These are phyloP conservation scores for Sebastes cheni DNA, from an alignment of 2,797 vertebrate species.

Conservation along the genomic window DNA sequence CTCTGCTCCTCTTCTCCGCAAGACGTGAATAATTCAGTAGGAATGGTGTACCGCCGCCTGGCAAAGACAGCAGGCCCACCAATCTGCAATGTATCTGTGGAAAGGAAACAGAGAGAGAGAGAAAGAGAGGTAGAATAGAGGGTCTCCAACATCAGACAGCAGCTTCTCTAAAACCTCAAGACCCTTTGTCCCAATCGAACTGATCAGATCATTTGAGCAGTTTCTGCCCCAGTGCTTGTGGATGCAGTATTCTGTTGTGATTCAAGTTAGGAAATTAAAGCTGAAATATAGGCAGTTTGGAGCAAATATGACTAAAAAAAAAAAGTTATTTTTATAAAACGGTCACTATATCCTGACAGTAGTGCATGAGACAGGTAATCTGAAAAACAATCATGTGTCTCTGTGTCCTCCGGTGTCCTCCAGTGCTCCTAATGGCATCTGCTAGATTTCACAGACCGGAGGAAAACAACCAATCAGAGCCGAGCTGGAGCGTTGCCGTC, in stretches of 20 bases:
- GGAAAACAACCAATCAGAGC: no score
- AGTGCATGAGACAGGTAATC: no score
- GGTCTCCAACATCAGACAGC: background rate
- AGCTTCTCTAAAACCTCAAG: slow-evolving; percentile 18
- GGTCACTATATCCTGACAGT: no score
- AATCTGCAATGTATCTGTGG: slow-evolving; percentile 66
- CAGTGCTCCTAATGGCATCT: no score
- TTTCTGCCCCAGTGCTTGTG: background rate
- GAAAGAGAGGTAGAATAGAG: background rate
- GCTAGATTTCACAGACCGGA: no score
- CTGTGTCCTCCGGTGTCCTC: no score
- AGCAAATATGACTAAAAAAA: no score
- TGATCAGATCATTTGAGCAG: background rate
- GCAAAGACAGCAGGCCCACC: slow-evolving; percentile 64
- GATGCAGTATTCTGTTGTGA: background rate
- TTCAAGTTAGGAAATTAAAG: background rate
- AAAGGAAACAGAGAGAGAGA: slow-evolving; percentile 17
- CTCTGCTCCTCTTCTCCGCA: slow-evolving; percentile 51
- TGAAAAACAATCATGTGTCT: no score
- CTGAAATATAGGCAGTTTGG: no score
- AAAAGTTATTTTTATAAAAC: no score
- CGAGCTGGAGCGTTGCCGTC: no score
- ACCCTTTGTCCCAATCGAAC: background rate
- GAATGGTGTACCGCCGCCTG: slow-evolving; percentile 66
- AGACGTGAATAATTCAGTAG: slow-evolving; percentile 78